Conservation (phyloP, 2,797 vertebrate genomes). For the Catharus ustulatus region DNA sequence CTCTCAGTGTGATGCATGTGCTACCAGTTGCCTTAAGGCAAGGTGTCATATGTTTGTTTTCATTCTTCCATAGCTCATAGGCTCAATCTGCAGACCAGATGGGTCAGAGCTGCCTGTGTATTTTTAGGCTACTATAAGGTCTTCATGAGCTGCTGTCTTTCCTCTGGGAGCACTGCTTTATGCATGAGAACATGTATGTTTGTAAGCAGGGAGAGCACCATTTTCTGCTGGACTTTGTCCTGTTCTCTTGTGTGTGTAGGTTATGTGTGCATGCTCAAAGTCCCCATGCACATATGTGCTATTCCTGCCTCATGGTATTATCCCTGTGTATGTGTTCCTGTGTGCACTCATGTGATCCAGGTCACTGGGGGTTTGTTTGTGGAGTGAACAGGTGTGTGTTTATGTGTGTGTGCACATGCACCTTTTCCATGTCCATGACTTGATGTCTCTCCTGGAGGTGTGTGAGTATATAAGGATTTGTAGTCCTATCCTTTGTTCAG, state of each 20-base stretch:
- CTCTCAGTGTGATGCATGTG: neutral
- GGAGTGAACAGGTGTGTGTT: neutral
- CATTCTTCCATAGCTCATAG: neutral
- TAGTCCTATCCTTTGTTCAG: neutral
- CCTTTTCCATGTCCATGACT: neutral
- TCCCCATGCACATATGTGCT: fast-evolving
- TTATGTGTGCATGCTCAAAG: fast-evolving
- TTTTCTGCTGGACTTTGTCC: neutral
- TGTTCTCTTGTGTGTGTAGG: neutral
- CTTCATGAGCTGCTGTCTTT: neutral
- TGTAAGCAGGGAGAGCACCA: neutral
- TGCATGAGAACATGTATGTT: conserved; percentile 3
- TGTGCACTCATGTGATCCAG: neutral
- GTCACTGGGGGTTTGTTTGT: neutral
- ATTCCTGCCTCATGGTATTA: neutral
- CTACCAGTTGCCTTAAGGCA: conserved; percentile 32
- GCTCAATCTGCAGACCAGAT: conserved; percentile 20
- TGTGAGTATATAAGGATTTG: neutral
- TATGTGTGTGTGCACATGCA: neutral
- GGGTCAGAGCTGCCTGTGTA: conserved; percentile 8
- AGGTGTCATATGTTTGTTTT: conserved; percentile 35
- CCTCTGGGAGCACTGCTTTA: neutral
- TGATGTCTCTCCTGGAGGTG: neutral
- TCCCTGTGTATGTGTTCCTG: neutral
- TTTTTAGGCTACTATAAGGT: conserved; percentile 19